These are phyloP conservation scores for Drosophila setosimentum DNA, from an alignment of 2,888 invertebrate genomes.

Conservation along the genomic window DNA sequence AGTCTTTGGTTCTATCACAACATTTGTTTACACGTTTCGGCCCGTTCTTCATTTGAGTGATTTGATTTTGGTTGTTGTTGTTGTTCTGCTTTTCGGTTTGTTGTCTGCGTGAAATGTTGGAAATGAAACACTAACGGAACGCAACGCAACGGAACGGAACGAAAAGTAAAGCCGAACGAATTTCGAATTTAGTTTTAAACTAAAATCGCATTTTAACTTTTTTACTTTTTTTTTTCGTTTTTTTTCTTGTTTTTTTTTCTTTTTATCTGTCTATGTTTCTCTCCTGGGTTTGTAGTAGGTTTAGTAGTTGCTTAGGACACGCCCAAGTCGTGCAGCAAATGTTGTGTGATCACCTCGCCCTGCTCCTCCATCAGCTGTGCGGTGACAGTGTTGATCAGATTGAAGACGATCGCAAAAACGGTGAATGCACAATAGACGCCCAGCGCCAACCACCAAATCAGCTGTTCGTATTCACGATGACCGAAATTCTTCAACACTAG, in stretches of 20 bases:
- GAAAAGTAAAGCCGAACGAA: slow-evolving; percentile 71
- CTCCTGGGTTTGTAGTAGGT: slow-evolving; percentile 35
- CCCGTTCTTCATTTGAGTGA: slow-evolving; percentile 48
- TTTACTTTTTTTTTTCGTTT: slow-evolving; percentile 12
- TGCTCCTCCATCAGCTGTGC: slow-evolving; percentile 85
- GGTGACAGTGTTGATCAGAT: slow-evolving; percentile 88
- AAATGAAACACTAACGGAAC: slow-evolving; percentile 66
- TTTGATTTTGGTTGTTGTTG: slow-evolving; percentile 21
- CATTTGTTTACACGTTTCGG: slow-evolving; percentile 85
- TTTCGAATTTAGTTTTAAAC: slow-evolving; percentile 72
- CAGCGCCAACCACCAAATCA: slow-evolving; percentile 98
- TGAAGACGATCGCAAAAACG: slow-evolving; percentile 96
- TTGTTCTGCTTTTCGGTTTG: slow-evolving; percentile 33
- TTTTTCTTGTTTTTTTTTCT: slow-evolving; percentile 17
- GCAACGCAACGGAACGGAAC: slow-evolving; percentile 59
- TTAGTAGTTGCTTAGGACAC: slow-evolving; percentile 80
- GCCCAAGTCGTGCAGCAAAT: slow-evolving; percentile 85
- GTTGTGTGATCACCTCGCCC: slow-evolving; percentile 85
- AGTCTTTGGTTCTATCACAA: slow-evolving; percentile 86
- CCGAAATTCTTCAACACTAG: slow-evolving; percentile 98
- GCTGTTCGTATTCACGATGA: slow-evolving; percentile 95
- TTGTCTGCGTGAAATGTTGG: slow-evolving; percentile 52
- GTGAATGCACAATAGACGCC: slow-evolving; percentile 97
- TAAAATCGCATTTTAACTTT: slow-evolving; percentile 57
- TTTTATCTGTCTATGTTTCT: slow-evolving; percentile 49